Conservation (phyloP, 2,888 invertebrate species). For the Chymomyza amoena region DNA sequence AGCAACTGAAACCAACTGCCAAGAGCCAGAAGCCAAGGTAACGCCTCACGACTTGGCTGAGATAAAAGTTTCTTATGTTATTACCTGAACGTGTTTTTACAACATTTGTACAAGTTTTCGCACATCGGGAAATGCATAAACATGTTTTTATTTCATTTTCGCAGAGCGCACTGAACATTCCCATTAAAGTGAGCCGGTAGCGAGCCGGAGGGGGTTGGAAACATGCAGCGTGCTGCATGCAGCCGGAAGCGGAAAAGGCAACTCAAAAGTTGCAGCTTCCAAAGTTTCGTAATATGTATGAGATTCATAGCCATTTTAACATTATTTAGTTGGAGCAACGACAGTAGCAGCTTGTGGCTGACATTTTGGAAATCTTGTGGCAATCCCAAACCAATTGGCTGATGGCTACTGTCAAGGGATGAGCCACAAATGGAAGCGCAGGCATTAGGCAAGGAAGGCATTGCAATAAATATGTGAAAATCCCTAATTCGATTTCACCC, state of each 20-base stretch:
- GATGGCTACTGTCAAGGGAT: conserved; percentile 24
- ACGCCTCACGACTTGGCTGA: conserved; percentile 40
- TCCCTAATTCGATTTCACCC: conserved; percentile 47
- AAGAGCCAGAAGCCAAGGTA: conserved; percentile 16
- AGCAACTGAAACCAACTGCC: conserved; percentile 7
- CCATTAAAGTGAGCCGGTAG: conserved; percentile 38
- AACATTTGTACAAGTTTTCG: conserved; percentile 57
- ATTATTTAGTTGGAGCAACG: neutral
- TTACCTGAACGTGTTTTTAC: conserved; percentile 64
- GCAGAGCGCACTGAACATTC: conserved; percentile 11
- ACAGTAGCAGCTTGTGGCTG: conserved; percentile 15
- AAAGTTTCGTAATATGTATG: neutral
- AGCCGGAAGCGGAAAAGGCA: conserved; percentile 13
- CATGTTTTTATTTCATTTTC: conserved; percentile 48
- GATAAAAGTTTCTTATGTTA: conserved; percentile 66
- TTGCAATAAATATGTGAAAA: conserved; percentile 44
- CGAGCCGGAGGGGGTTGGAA: neutral
- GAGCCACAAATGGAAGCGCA: neutral
- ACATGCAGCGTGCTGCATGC: neutral
- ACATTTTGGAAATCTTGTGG: conserved; percentile 42
- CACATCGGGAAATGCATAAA: conserved; percentile 54
- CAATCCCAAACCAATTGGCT: conserved; percentile 52
- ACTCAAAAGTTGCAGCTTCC: conserved; percentile 10
- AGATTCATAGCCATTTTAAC: neutral
- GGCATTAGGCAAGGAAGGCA: neutral